phyloP scores from a whole-genome alignment of 64 coral and sea anemone species.

The Montipora sp. region DNA sequence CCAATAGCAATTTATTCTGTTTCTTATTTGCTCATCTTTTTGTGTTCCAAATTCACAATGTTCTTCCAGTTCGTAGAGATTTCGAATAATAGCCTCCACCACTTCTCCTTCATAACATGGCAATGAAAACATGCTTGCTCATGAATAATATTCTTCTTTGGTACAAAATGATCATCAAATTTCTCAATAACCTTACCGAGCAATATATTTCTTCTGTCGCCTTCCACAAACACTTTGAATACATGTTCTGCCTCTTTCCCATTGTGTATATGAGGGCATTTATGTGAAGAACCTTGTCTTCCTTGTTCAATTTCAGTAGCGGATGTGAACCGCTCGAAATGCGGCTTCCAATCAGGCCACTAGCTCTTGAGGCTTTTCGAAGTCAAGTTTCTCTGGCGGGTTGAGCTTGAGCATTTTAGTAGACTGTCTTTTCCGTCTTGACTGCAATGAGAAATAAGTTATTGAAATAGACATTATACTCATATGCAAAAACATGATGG shows the following conservation, averaged over 20 bases:
- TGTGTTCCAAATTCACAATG: constrained; percentile 18
- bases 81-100: constrained; percentile 19
- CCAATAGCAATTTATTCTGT: constrained; percentile 32
- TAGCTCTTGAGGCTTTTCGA: background rate
- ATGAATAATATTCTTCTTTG: no score
- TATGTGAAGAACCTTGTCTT: background rate
- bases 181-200: no score
- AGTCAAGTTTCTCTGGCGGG: background rate
- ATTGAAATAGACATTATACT: no score
- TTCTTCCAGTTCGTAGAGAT: constrained; percentile 18
- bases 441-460: no score
- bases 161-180: no score
- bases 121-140: background rate
- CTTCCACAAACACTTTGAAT: background rate
- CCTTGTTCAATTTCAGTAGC: background rate
- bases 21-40: background rate
- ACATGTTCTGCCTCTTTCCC: no score
- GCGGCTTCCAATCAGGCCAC: background rate
- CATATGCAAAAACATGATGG: no score
- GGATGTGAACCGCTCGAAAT: background rate
- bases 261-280: no score
- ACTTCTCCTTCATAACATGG: constrained; percentile 19
- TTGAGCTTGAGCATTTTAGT: background rate
- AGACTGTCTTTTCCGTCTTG: no score
- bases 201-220: background rate